Conservation (phyloP, 2,888 invertebrate genomes). For the Luperina testacea region DNA sequence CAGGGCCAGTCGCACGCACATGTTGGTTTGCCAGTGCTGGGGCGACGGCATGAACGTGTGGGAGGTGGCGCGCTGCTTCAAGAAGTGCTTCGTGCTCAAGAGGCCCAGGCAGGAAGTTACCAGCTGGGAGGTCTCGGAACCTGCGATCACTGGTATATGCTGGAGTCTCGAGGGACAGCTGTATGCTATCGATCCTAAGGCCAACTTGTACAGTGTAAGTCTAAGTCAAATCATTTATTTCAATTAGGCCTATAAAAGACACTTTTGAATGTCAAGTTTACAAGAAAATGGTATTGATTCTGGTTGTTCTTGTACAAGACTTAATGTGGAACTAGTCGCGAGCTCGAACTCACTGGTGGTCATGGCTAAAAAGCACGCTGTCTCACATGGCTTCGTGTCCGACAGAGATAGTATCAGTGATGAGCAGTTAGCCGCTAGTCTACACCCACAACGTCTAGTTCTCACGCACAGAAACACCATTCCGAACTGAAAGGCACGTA, state of each 20-base stretch:
- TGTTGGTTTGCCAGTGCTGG: constrained; percentile 85
- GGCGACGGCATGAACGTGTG: constrained; percentile 83
- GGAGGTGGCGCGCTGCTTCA: constrained; percentile 87
- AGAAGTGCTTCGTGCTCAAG: constrained; percentile 80
- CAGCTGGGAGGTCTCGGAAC: constrained; percentile 78
- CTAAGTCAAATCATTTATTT: not conserved
- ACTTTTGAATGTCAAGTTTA: not conserved
- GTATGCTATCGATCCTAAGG: constrained; percentile 80
- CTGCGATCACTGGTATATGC: constrained; percentile 77
- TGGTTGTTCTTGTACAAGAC: not conserved
- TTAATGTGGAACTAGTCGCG: too few relatives aligned
- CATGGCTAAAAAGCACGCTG: too few relatives aligned
- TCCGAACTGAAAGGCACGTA: too few relatives aligned
- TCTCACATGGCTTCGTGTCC: too few relatives aligned
- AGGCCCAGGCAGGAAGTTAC: constrained; percentile 75
- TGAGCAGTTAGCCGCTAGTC: too few relatives aligned
- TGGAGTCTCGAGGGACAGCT: constrained; percentile 84
- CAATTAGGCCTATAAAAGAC: not conserved
- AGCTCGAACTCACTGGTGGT: too few relatives aligned
- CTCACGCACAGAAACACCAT: too few relatives aligned
- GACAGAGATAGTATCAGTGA: too few relatives aligned
- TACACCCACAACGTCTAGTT: too few relatives aligned
- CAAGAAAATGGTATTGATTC: not conserved
- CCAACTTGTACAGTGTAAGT: constrained; percentile 82
- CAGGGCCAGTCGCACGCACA: constrained; percentile 84